These are phyloP conservation scores for Morpho helenor DNA, from an alignment of 2,888 invertebrate genomes.

Conservation along the genomic window DNA sequence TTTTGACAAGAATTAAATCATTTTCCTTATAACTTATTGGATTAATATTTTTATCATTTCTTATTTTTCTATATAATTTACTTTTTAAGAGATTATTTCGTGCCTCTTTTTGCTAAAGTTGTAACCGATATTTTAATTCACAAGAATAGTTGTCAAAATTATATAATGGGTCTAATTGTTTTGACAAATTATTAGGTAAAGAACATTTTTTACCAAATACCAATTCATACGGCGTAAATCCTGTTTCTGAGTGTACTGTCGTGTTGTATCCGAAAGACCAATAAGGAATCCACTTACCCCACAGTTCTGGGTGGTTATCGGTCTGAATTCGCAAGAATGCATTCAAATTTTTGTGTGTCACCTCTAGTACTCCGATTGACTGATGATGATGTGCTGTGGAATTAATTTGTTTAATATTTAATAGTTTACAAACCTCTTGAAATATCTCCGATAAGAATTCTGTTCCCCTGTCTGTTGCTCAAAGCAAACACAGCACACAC, in stretches of 20 bases:
- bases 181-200: constrained; percentile 9
- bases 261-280: constrained; percentile 18
- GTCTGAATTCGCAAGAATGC: constrained; percentile 11
- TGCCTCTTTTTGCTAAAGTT: constrained; percentile 17
- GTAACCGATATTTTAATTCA: constrained; percentile 21
- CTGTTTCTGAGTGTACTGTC: constrained; percentile 13
- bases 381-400: constrained; percentile 25
- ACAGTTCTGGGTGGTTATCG: background rate
- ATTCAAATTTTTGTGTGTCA: constrained; percentile 10
- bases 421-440: constrained; percentile 22
- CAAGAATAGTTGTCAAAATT: constrained; percentile 11
- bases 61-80: constrained; percentile 14
- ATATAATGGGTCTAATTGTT: constrained; percentile 18
- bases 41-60: constrained; percentile 8
- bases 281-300: constrained; percentile 13
- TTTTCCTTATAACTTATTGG: constrained; percentile 12
- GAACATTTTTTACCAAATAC: constrained; percentile 18
- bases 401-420: constrained; percentile 18
- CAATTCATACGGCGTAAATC: constrained; percentile 20
- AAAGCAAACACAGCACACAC: too few relatives aligned
- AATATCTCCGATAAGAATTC: constrained; percentile 10
- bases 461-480: constrained; percentile 10
- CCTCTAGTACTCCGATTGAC: constrained; percentile 16
- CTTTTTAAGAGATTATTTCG: background rate
- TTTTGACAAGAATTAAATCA: constrained; percentile 14